These are phyloP conservation scores for Mustela erminea DNA, from an alignment of 2,797 vertebrate species.

Conservation along the genomic window DNA sequence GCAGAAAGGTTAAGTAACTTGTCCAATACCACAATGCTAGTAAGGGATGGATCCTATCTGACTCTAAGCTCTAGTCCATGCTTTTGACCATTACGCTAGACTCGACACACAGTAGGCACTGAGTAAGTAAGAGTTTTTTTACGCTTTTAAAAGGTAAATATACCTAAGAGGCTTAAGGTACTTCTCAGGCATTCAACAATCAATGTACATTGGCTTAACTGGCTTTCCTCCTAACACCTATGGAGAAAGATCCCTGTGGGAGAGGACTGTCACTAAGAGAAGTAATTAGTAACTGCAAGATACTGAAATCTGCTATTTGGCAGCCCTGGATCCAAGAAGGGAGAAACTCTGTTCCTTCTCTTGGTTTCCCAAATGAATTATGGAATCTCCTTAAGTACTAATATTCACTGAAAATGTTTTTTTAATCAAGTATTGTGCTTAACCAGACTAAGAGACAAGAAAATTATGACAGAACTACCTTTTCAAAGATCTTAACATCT, in stretches of 20 bases:
- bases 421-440: constrained; percentile 10
- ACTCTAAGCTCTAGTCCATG: background rate
- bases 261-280: constrained; percentile 24
- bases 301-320: constrained; percentile 5
- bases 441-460: constrained; percentile 47
- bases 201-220: constrained; percentile 22
- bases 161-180: background rate
- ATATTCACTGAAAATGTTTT: constrained; percentile 40
- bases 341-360: constrained; percentile 5
- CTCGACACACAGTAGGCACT: background rate
- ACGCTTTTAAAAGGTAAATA: constrained; percentile 15
- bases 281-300: constrained; percentile 44
- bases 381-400: constrained; percentile 1
- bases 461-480: constrained; percentile 37
- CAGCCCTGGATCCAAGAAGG: background rate
- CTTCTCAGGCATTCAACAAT: constrained; percentile 10
- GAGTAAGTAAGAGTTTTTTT: background rate
- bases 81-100: background rate
- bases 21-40: constrained; percentile 27
- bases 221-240: background rate
- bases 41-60: background rate
- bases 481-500: constrained; percentile 49
- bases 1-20: constrained; percentile 34
- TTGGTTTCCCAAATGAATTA: constrained; percentile 46
- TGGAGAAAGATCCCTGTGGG: background rate